phyloP scores from a whole-genome alignment of 2,113 vertebrate species.

The Hippocampus abdominalis region DNA sequence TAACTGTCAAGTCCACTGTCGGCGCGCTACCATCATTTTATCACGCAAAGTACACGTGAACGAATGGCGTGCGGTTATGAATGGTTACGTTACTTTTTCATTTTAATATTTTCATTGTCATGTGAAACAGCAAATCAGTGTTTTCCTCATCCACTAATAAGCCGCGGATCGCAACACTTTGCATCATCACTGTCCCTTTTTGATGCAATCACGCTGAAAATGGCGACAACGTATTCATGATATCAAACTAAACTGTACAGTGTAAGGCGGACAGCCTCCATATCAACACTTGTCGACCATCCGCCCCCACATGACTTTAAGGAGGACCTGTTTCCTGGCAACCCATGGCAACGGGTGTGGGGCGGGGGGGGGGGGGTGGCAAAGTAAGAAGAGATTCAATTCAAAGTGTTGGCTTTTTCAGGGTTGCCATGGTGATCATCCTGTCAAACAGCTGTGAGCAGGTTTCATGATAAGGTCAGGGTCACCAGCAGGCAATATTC shows the following conservation, averaged over 20 bases:
- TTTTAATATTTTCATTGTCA: not conserved
- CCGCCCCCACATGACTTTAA: constrained; percentile 33
- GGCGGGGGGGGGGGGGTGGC: not conserved
- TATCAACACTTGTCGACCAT: constrained; percentile 24
- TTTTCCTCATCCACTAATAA: constrained; percentile 5
- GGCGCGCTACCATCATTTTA: not conserved
- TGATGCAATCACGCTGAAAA: too few species aligned
- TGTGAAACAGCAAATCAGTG: not conserved
- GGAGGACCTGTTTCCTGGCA: constrained; percentile 48
- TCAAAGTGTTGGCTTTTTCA: constrained; percentile 5
- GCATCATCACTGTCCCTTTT: not conserved
- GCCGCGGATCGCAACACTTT: not conserved
- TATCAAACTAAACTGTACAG: not conserved
- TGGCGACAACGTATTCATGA: not conserved
- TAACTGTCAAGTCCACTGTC: not conserved
- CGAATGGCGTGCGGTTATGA: too few species aligned
- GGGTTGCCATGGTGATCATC: constrained; percentile 11
- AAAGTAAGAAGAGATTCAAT: constrained; percentile 3
- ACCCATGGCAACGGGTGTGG: constrained; percentile 15
- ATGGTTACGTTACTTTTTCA: too few species aligned
- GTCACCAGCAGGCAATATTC: not conserved
- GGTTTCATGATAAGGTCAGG: constrained; percentile 1
- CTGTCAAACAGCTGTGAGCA: not conserved
- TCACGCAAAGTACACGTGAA: too few species aligned
- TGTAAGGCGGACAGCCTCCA: constrained; percentile 6